Percentiles rank a stretch among this genome's conserved stretches.
phyloP scores from a whole-genome alignment of 2,113 vertebrate species.

The Acanthochromis polyacanthus region DNA sequence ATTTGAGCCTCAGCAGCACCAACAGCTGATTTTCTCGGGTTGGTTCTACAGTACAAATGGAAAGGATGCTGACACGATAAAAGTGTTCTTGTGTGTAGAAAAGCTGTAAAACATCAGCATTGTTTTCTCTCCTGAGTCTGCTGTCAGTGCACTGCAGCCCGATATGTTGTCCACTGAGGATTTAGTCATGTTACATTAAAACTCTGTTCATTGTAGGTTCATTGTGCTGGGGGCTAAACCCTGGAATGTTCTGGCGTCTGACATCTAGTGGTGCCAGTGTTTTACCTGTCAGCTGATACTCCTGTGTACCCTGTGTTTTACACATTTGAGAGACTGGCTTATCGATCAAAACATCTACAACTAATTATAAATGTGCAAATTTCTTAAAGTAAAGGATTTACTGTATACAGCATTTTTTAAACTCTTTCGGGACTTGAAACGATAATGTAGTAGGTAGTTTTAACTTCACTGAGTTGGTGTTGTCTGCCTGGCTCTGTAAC shows the following conservation, averaged over 20 bases:
- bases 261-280: constrained; percentile 39
- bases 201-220: constrained; percentile 26
- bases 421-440: constrained; percentile 43
- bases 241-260: constrained; percentile 73
- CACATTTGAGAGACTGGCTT: constrained; percentile 36
- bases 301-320: constrained; percentile 70
- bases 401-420: constrained; percentile 20
- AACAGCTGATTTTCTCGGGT: constrained; percentile 39
- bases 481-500: constrained; percentile 61
- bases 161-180: constrained; percentile 39
- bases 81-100: constrained; percentile 40
- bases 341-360: constrained; percentile 35
- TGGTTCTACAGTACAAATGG: constrained; percentile 48
- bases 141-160: constrained; percentile 35
- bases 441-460: constrained; percentile 48
- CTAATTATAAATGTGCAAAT: constrained; percentile 64
- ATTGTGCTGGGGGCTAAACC: constrained; percentile 69
- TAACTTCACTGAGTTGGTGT: constrained; percentile 61
- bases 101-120: constrained; percentile 55
- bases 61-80: constrained; percentile 56
- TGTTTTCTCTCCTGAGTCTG: constrained; percentile 76
- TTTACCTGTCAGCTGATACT: constrained; percentile 37
- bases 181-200: neutral
- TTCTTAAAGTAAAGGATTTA: constrained; percentile 41
- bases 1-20: constrained; percentile 61